Base-by-base conservation (phyloP, 2,888 invertebrate species). In the Sarcophaga variegata region DNA sequence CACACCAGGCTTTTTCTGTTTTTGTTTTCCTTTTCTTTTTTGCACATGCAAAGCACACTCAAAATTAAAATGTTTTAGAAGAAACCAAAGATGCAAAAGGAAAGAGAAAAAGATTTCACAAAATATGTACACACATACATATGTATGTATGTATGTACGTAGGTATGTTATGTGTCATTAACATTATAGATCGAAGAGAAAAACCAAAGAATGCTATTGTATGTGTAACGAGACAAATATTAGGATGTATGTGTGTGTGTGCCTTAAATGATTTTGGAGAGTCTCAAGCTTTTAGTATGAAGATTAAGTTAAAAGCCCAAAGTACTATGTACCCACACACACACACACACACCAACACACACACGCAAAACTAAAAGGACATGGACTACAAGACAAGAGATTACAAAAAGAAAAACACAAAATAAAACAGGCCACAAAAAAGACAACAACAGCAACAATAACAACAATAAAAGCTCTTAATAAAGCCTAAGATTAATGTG, bases 111-210 rank as follows among this genome's bases (percentile, higher is more conserved):
- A 69, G 37, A 71, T 59, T 49, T 49, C 37, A 60, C 14, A 62
- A 60, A 79, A 75, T 37, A 37, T 37, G 37, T 27, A 37, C 37
- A 6, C 6, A 37, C 37, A 6, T 6, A 6, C 0, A 1, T 37
- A 37, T 2, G 2, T 6, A 37, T 6, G 6, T 37, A 54, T 54
- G 5, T 17, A 4, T 5, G 4, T 54, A 14, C 5, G 17, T 17
- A 17, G 17, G 54, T 54, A 80, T 25, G 25, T 59, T 79, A 66
- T 12, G 74, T 74, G 75, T 83, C 86, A 86, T 83, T 83, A 86
- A 81, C 45, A 83, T 81, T 81, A 75, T 75, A 70, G 59, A 72
- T 69, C 69, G 54, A 49, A 62, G 69, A 75, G 62, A 66, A 82
- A 82, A 54, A 62, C 63, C 63, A 75, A 49, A 66, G 79, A 82